Percentiles rank a stretch among this genome's conserved stretches.
phyloP scores from a whole-genome alignment of 2,888 invertebrate species.

The Sphinx pinastri region DNA sequence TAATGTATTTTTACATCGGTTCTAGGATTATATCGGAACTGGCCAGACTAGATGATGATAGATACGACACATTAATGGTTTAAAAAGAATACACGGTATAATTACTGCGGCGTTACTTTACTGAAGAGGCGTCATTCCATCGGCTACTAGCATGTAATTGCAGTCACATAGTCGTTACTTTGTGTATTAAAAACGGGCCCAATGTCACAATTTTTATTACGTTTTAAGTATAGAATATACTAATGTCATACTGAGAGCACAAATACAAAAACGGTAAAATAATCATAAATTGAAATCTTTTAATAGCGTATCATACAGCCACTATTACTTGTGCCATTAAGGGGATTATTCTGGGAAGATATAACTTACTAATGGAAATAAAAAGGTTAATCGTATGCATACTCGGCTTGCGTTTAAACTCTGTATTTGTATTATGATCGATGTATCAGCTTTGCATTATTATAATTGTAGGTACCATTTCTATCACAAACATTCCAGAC shows the following conservation, averaged over 20 bases:
- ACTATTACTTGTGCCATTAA: slow-evolving; percentile 8
- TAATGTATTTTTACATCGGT: slow-evolving; percentile 13
- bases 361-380: slow-evolving; percentile 7
- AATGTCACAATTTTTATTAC: slow-evolving; percentile 25
- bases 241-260: slow-evolving; percentile 2
- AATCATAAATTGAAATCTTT: slow-evolving; percentile 20
- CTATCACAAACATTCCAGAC: background rate
- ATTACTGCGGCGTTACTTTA: slow-evolving; percentile 46
- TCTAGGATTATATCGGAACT: slow-evolving; percentile 20
- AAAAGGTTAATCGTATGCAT: background rate
- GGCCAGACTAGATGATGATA: slow-evolving; percentile 40
- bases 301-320: slow-evolving; percentile 7
- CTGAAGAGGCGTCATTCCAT: slow-evolving; percentile 46
- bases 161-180: background rate
- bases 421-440: background rate
- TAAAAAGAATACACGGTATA: slow-evolving; percentile 43
- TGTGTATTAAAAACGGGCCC: background rate
- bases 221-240: slow-evolving; percentile 21
- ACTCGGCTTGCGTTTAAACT: too few relatives aligned
- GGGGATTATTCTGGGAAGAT: background rate
- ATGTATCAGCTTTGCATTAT: background rate
- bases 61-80: slow-evolving; percentile 45
- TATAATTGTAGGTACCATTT: too few relatives aligned
- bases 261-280: slow-evolving; percentile 8
- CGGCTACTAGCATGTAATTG: slow-evolving; percentile 10